phyloP scores from a whole-genome alignment of 1,140 invertebrate species.

The Trigoniulus corallinus region DNA sequence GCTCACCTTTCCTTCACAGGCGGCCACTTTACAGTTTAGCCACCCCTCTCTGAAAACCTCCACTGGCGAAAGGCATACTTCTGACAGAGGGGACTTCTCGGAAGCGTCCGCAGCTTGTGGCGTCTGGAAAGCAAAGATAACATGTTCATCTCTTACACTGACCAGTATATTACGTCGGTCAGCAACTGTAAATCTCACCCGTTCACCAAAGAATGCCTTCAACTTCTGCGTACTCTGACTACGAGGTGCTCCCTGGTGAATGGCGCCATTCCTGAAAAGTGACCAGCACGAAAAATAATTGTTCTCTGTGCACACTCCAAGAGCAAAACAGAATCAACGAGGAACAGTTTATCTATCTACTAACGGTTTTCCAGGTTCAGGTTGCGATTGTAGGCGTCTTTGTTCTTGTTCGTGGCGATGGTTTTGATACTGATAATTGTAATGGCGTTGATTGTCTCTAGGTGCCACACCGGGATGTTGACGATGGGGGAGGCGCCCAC shows the following conservation, averaged over 20 bases:
- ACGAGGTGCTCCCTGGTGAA: neutral
- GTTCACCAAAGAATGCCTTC: conserved; percentile 32
- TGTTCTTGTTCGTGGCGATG: too few species aligned
- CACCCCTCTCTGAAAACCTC: conserved; percentile 40
- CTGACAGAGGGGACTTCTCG: neutral
- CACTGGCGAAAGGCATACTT: conserved; percentile 8
- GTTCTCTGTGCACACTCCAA: too few species aligned
- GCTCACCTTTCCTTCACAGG: conserved; percentile 58
- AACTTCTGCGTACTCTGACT: conserved; percentile 24
- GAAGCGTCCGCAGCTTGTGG: conserved; percentile 18
- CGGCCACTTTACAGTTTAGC: conserved; percentile 59
- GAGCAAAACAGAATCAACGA: too few species aligned
- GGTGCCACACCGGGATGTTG: neutral
- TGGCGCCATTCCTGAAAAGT: neutral
- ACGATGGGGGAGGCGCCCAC: neutral
- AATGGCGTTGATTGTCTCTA: too few species aligned
- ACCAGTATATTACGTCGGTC: neutral
- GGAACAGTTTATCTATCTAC: too few species aligned
- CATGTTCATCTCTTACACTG: neutral
- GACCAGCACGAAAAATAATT: too few species aligned
- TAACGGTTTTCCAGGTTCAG: too few species aligned
- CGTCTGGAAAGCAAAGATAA: conserved; percentile 17
- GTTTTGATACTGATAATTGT: too few species aligned
- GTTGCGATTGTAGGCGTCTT: too few species aligned
- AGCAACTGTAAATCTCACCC: conserved; percentile 16